These are phyloP conservation scores for Drosophila monieri DNA, from an alignment of 2,888 invertebrate species.

Conservation along the genomic window DNA sequence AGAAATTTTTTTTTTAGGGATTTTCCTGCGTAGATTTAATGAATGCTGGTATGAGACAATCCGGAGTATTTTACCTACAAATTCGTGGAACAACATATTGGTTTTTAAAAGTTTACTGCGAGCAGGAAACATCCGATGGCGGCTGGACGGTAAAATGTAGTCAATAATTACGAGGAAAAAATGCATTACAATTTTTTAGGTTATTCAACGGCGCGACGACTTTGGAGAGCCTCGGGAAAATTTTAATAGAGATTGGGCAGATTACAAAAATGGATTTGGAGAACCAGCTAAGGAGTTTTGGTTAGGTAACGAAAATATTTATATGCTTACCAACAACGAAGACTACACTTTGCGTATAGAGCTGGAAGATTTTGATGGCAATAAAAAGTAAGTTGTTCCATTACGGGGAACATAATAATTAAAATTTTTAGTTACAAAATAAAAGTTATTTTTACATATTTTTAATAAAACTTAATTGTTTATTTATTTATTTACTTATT, in stretches of 20 bases:
- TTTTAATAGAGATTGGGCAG: slow-evolving; percentile 96
- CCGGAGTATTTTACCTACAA: slow-evolving; percentile 94
- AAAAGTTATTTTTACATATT: too few relatives aligned
- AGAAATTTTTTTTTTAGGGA: slow-evolving; percentile 86
- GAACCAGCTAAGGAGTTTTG: slow-evolving; percentile 95
- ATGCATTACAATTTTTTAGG: slow-evolving; percentile 85
- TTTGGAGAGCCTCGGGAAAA: slow-evolving; percentile 94
- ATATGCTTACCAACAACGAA: slow-evolving; percentile 96
- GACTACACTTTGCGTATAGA: slow-evolving; percentile 94
- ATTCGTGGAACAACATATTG: slow-evolving; percentile 96
- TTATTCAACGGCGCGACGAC: slow-evolving; percentile 95
- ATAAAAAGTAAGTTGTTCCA: slow-evolving; percentile 88
- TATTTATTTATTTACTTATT: too few relatives aligned
- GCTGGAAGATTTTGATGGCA: slow-evolving; percentile 96
- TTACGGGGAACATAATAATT: too few relatives aligned
- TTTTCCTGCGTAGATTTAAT: slow-evolving; percentile 94
- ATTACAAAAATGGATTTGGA: slow-evolving; percentile 96
- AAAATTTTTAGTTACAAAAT: too few relatives aligned
- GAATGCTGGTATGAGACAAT: slow-evolving; percentile 93
- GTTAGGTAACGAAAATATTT: slow-evolving; percentile 96
- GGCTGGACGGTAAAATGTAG: slow-evolving; percentile 93
- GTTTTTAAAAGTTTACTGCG: slow-evolving; percentile 96
- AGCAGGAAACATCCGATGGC: slow-evolving; percentile 94
- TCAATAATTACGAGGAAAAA: too few relatives aligned
- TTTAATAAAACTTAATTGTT: too few relatives aligned